phyloP scores from a whole-genome alignment of 2,888 invertebrate genomes.

The Cataglyphis albicans region DNA sequence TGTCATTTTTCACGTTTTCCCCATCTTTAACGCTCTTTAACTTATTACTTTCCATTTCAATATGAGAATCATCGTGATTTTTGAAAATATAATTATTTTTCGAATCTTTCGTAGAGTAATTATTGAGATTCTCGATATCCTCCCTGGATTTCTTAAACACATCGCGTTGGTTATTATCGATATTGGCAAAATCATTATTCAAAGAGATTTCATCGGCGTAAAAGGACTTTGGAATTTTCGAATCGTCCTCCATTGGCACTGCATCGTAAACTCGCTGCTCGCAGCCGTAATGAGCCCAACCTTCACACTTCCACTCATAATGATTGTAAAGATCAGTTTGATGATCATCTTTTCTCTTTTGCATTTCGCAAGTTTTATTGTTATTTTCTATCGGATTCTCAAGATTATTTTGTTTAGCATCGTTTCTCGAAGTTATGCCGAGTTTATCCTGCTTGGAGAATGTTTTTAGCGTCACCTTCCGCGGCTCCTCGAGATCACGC shows the following conservation, averaged over 20 bases:
- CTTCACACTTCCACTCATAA: neutral
- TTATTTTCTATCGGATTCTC: conserved; percentile 38
- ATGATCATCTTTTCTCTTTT: conserved; percentile 58
- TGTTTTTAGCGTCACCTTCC: conserved; percentile 77
- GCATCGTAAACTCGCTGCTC: conserved; percentile 70
- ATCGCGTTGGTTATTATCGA: neutral
- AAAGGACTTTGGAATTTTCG: conserved; percentile 26
- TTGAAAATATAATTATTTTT: neutral
- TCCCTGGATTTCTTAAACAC: neutral
- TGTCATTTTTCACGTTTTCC: neutral
- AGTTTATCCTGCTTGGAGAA: conserved; percentile 68
- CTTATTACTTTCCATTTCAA: neutral
- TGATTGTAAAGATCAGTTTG: conserved; percentile 4
- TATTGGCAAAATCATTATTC: neutral
- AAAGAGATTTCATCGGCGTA: conserved; percentile 1
- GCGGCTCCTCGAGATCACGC: conserved; percentile 42
- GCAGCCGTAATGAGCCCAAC: neutral
- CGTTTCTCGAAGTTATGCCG: neutral
- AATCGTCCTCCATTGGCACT: conserved; percentile 66
- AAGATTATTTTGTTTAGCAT: neutral
- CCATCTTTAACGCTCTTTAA: neutral
- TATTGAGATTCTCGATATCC: conserved; percentile 19
- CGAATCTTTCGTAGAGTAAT: neutral
- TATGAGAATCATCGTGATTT: neutral
- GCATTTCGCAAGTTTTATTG: conserved; percentile 1